Conservation (phyloP, 2,113 vertebrate species). For the Otus sunia region DNA sequence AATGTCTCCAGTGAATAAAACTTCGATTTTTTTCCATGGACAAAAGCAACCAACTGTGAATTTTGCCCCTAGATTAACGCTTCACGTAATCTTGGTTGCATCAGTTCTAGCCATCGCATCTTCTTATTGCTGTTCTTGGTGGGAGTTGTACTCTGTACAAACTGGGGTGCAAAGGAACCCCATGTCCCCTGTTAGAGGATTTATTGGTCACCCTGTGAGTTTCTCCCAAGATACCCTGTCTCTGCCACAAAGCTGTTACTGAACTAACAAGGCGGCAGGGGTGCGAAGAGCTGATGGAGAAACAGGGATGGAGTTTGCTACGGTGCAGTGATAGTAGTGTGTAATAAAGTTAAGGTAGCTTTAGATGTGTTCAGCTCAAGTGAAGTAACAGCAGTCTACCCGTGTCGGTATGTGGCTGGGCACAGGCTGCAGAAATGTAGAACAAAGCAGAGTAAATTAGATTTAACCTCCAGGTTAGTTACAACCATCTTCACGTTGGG, state of each 20-base stretch:
- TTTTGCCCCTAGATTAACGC: neutral
- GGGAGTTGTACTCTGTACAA: neutral
- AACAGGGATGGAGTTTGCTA: neutral
- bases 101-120: neutral
- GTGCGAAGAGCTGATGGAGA: neutral
- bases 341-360: neutral
- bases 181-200: accelerated
- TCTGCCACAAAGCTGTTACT: neutral
- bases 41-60: neutral
- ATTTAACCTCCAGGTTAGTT: neutral
- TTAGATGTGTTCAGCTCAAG: neutral
- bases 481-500: neutral
- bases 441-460: neutral
- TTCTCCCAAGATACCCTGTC: neutral
- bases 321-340: neutral
- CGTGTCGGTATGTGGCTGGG: neutral
- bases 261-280: neutral
- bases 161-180: neutral
- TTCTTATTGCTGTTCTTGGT: neutral
- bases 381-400: neutral
- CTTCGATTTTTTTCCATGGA: neutral
- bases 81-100: neutral
- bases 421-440: neutral
- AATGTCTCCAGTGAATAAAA: neutral
- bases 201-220: neutral